phyloP scores from a whole-genome alignment of 2,797 vertebrate species.

The Enteromius thamalakanensis region DNA sequence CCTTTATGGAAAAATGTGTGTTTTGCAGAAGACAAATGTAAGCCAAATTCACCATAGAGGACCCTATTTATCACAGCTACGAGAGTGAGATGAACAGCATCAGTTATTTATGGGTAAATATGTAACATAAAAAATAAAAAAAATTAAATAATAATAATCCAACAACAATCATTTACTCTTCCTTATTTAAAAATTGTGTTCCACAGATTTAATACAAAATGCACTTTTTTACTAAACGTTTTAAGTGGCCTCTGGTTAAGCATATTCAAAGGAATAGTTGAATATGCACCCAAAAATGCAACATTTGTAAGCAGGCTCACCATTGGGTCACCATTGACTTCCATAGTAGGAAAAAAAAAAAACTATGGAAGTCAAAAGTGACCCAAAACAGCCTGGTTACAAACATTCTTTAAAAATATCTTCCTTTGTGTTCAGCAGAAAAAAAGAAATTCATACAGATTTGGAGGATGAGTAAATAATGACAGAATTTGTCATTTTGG shows the following conservation, averaged over 20 bases:
- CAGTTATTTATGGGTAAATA: not conserved
- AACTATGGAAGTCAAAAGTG: too few species aligned
- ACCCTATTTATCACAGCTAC: not conserved
- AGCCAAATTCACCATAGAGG: slow-evolving; percentile 41
- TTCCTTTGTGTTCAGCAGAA: too few species aligned
- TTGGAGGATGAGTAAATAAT: too few species aligned
- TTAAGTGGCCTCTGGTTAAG: not conserved
- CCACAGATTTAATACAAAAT: not conserved
- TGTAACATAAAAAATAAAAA: not conserved
- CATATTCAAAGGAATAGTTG: not conserved
- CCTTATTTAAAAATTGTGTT: not conserved
- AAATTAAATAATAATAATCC: too few species aligned
- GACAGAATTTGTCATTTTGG: too few species aligned
- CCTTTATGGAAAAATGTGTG: slow-evolving; percentile 35
- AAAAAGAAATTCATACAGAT: too few species aligned
- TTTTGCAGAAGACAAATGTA: slow-evolving; percentile 45
- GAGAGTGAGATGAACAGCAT: slow-evolving; percentile 1
- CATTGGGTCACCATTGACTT: too few species aligned
- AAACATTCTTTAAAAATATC: too few species aligned
- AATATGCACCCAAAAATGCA: too few species aligned
- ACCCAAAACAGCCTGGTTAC: too few species aligned
- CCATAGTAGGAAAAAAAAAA: too few species aligned
- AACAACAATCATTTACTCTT: not conserved
- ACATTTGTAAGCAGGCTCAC: too few species aligned
- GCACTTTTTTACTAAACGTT: not conserved